Percentiles rank a stretch among this genome's conserved stretches.
Conservation (phyloP, 2,797 vertebrate species). For the Aselliscus stoliczkanus region DNA sequence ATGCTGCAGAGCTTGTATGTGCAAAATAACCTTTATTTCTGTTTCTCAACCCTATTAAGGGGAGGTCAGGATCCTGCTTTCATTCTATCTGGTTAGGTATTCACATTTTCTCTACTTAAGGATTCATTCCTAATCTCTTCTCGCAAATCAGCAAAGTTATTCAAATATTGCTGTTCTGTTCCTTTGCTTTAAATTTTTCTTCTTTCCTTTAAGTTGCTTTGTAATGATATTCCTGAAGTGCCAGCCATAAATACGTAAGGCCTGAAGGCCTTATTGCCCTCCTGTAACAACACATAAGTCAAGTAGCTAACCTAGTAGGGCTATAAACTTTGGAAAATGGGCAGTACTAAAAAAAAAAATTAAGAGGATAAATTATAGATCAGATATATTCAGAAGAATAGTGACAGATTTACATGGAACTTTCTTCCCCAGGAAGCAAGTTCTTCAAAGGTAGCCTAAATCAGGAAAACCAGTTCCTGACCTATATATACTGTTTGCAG, state of each 20-base stretch:
- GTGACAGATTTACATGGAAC: background rate
- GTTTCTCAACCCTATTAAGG: background rate
- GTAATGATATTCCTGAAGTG: conserved; percentile 2
- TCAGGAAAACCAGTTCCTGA: background rate
- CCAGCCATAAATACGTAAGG: background rate
- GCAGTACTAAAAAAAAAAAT: background rate
- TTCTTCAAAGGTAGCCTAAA: conserved; percentile 11
- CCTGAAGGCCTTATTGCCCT: background rate
- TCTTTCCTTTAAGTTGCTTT: background rate
- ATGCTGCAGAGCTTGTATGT: background rate
- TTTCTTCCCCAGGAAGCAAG: background rate
- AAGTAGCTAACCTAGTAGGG: background rate
- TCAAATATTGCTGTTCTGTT: background rate
- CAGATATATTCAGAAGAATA: background rate
- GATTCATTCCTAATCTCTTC: background rate
- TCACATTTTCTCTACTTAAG: background rate
- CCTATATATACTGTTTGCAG: background rate
- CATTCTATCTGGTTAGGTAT: background rate
- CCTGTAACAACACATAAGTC: background rate
- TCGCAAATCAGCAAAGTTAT: background rate
- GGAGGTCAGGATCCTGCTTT: background rate
- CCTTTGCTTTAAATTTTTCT: background rate
- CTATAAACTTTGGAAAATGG: background rate
- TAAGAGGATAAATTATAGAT: background rate
- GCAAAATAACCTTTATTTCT: background rate